Evolutionary conservation across 2,888 invertebrate genomes (phyloP), one percentile per base, ranked within the genome.

Genomic region (Electrophaes corylata): DNA sequence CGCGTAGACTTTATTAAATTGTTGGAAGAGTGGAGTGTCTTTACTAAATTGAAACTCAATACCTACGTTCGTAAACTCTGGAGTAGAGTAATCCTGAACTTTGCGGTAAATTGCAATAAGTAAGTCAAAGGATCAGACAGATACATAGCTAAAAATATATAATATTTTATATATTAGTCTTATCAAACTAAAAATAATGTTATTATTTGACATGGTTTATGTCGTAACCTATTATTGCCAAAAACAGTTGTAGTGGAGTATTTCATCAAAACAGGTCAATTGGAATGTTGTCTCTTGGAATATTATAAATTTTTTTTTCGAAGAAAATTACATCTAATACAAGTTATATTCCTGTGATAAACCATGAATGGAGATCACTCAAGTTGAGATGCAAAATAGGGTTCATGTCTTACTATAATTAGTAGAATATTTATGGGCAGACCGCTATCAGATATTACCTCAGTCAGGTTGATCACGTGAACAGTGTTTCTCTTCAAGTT

Each of bases 281-380:
- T 29, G 11, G 26, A 18, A 44, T 29, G 44, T 16, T 41, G 23
- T n/a, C 10, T 1, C 26, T 29, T 2, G 26, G 26, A 10, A 29
- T 10, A 8, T 4, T 6, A 26, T 1, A 5, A 26, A 6, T 1
- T 2, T 1, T 26, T 6, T 29, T 29, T 29, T 29, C 23, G 23
- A n/a, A n/a, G n/a, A n/a, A n/a, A n/a, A n/a, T n/a, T n/a, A n/a
- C n/a, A n/a, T n/a, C n/a, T n/a, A n/a, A n/a, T n/a, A n/a, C n/a
- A n/a, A n/a, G n/a, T n/a, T n/a, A n/a, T n/a, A n/a, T n/a, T n/a
- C n/a, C 39, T 19, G 0, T 33, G 40, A 48, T 48, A 39, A 4
- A 39, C 16, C 53, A 59, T 65, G 61, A 65, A 62, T 62, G 60
- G 47, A 57, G 46, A 62, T 55, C 35, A 31, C 46, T 46, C 47